Evolutionary conservation across 2,113 vertebrate species (phyloP).

Genomic region (Melanerpes aurifrons): DNA sequence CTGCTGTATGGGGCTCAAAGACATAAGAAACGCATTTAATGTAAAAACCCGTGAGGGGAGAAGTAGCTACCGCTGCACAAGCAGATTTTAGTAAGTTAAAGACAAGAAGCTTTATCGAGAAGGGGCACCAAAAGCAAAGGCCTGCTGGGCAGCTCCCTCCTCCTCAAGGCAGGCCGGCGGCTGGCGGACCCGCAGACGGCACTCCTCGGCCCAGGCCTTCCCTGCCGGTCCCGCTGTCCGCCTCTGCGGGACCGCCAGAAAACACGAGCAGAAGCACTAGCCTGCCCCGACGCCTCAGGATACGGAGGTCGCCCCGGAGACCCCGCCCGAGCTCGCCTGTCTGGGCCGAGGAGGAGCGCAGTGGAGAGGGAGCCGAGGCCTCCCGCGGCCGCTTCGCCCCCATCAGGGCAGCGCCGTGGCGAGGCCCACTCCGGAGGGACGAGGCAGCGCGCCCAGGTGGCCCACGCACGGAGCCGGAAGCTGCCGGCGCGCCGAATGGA

Average conservation of each 20-base stretch:
- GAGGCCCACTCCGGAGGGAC: not conserved
- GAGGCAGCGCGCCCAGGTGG: not conserved
- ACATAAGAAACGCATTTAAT: fast-evolving
- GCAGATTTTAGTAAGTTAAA: fast-evolving
- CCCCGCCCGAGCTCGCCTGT: slow-evolving; percentile 12
- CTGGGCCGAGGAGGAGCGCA: slow-evolving; percentile 3
- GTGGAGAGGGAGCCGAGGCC: not conserved
- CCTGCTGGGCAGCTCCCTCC: not conserved
- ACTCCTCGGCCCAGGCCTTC: not conserved
- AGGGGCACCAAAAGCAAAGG: fast-evolving
- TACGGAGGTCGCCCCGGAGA: not conserved
- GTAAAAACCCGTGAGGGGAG: not conserved
- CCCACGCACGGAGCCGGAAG: not conserved
- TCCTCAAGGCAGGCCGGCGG: not conserved
- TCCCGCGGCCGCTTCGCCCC: not conserved
- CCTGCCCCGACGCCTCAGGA: not conserved
- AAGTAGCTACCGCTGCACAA: not conserved
- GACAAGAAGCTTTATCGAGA: not conserved
- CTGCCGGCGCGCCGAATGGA: not conserved
- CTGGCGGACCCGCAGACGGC: not conserved
- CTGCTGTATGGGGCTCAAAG: not conserved
- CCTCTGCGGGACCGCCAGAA: not conserved
- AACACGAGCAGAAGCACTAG: not conserved
- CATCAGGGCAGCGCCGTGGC: not conserved
- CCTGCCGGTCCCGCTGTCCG: not conserved